phyloP scores from a whole-genome alignment of 2,888 invertebrate genomes.

The Tyria jacobaeae region DNA sequence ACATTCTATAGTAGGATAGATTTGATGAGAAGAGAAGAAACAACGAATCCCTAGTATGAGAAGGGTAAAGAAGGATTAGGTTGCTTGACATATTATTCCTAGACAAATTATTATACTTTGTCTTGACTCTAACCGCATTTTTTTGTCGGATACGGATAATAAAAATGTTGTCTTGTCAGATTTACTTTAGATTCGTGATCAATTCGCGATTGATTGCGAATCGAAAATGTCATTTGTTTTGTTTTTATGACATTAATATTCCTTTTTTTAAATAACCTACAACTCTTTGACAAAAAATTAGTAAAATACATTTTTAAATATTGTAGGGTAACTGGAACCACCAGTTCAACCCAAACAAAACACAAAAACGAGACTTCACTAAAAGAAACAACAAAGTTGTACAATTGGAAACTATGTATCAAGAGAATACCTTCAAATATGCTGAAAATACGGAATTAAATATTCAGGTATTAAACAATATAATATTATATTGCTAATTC shows the following conservation, averaged over 20 bases:
- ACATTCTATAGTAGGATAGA: no score
- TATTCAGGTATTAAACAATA: slow-evolving; percentile 34
- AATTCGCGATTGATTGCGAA: no score
- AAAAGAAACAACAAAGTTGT: slow-evolving; percentile 36
- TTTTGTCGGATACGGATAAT: no score
- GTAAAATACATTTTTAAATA: neutral
- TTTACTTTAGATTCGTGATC: no score
- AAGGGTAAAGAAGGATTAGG: no score
- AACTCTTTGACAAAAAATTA: neutral
- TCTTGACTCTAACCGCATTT: no score
- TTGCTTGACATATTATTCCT: no score
- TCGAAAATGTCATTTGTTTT: no score
- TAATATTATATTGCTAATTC: neutral
- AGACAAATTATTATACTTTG: no score
- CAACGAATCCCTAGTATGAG: no score
- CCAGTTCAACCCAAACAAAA: slow-evolving; percentile 45
- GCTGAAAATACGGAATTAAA: slow-evolving; percentile 30
- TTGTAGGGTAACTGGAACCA: slow-evolving; percentile 51
- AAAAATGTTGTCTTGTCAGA: no score
- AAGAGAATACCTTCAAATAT: slow-evolving; percentile 43
- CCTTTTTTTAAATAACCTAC: neutral
- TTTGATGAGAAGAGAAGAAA: no score
- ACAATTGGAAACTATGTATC: slow-evolving; percentile 51
- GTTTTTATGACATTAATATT: neutral
- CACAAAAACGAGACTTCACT: slow-evolving; percentile 44